Conservation (phyloP, 2,113 vertebrate genomes). For the Alethe castanea region DNA sequence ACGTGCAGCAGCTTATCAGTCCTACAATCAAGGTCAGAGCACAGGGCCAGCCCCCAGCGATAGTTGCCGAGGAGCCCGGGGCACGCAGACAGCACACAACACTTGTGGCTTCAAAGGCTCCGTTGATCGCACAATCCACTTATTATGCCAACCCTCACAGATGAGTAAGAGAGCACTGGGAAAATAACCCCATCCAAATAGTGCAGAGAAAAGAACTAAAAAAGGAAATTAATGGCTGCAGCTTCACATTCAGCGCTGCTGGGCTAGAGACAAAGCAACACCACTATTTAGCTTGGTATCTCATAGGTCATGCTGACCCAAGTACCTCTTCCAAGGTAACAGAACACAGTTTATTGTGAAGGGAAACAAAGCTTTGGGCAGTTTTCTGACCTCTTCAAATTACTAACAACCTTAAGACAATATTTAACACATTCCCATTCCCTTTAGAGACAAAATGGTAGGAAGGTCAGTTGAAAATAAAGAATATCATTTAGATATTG, state of each 20-base stretch:
- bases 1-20: slow-evolving; percentile 1
- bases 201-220: slow-evolving; percentile 24
- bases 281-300: neutral
- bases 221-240: slow-evolving; percentile 5
- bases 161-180: slow-evolving; percentile 1
- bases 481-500: neutral
- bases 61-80: neutral
- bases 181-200: slow-evolving; percentile 12
- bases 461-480: neutral
- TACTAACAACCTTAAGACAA: neutral
- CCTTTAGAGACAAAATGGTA: neutral
- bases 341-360: neutral
- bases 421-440: neutral
- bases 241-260: neutral
- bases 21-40: slow-evolving; percentile 15
- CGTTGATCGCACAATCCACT: neutral
- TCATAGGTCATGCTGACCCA: neutral
- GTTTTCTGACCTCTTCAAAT: neutral
- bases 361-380: neutral
- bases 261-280: neutral
- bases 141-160: slow-evolving; percentile 1
- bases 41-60: neutral
- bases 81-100: neutral
- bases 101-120: slow-evolving; percentile 37
- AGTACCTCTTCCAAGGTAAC: neutral